Base-by-base conservation (phyloP, 2,888 invertebrate species). In the Tetropium fuscum region DNA sequence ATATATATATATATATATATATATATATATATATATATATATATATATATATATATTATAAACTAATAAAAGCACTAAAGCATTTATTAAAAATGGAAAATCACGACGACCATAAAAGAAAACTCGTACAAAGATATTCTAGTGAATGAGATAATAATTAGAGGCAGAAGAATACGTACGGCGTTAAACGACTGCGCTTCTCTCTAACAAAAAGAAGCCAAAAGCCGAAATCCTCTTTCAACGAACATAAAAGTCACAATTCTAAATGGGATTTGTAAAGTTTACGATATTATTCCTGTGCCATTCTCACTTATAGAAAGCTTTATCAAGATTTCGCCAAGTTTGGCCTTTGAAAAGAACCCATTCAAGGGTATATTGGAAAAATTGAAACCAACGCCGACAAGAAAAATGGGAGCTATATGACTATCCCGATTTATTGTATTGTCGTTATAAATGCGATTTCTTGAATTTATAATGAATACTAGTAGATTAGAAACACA, bases 191-290 rank as follows among this genome's bases (percentile, higher is more conserved):
- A 43, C 25, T 43, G 43, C 36, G 34, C 51, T 47, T 41, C 63
- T 66, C 56, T 40, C 57, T 59, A 72, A 79, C 79, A 80, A 81
- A 80, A 79, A 79, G 79, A 79, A 78, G 75, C 76, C 77, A 76
- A 78, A 77, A 75, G 77, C 77, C 78, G 74, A 80, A 81, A 81
- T 81, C 82, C 79, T 73, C 81, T 82, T 82, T 81, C 77, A 79
- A 76, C 74, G 75, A 74, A 80, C 81, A 82, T 82, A 82, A 82
- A 82, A 82, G 82, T 82, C 82, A 82, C 82, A 81, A 81, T 82
- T 81, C 81, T 78, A 78, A 81, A 81, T 80, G 81, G 81, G 81
- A 82, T 82, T 82, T 81, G 80, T 79, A 80, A 81, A 82, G 80
- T 82, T 82, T 82, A 82, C 81, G 82, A 81, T 81, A 82, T 82